A percentile compares a stretch with the other conserved stretches of the same genome.
Conservation (phyloP, 2,113 vertebrate genomes). For the Menidia beryllina region DNA sequence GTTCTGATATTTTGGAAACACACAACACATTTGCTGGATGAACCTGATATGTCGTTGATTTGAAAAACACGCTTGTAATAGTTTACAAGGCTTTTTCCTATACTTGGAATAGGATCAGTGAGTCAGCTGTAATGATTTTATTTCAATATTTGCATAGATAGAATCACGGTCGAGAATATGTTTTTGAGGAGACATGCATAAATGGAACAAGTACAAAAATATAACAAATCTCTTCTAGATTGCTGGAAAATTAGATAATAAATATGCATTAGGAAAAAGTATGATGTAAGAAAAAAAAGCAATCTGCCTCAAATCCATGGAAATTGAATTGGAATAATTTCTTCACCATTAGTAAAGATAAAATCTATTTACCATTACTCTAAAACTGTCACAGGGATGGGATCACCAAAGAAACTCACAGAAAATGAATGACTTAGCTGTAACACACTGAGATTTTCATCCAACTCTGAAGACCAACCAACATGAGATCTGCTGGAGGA, state of each 20-base stretch:
- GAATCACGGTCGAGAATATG: conserved; percentile 38
- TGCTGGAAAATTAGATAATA: conserved; percentile 61
- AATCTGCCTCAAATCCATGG: conserved; percentile 49
- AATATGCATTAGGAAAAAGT: conserved; percentile 65
- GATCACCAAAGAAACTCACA: conserved; percentile 35
- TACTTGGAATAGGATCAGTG: conserved; percentile 13
- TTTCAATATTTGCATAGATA: conserved; percentile 40
- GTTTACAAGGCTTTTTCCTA: background rate
- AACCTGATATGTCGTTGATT: conserved; percentile 15
- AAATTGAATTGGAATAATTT: conserved; percentile 67
- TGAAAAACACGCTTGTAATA: background rate
- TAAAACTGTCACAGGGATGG: conserved; percentile 28
- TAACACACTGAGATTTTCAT: conserved; percentile 55
- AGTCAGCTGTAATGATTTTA: conserved; percentile 13
- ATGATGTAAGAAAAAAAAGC: conserved; percentile 51
- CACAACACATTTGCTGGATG: background rate
- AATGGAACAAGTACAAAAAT: conserved; percentile 27
- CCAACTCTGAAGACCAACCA: conserved; percentile 53
- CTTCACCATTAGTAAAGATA: conserved; percentile 54
- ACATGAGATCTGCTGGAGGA: conserved; percentile 44
- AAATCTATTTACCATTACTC: conserved; percentile 51
- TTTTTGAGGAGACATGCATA: conserved; percentile 44
- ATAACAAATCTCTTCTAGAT: conserved; percentile 59
- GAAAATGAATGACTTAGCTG: conserved; percentile 43
- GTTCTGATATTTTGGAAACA: conserved; percentile 16